A percentile compares a stretch with the other conserved stretches of the same genome.
These are phyloP conservation scores for Neolamprologus longior DNA, from an alignment of 2,113 vertebrate genomes.

Conservation along the genomic window DNA sequence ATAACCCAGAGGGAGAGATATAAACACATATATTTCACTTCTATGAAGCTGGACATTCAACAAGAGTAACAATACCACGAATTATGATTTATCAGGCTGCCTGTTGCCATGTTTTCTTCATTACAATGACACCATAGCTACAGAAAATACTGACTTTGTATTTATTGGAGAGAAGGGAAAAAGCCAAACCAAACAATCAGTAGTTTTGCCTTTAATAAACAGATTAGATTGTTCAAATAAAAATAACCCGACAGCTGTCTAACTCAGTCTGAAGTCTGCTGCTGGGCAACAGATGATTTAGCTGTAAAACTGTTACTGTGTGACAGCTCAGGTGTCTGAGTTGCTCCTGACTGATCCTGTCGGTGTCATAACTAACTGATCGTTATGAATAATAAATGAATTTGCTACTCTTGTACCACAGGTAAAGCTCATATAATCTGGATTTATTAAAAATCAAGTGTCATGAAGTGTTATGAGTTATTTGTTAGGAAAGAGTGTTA, in stretches of 20 bases:
- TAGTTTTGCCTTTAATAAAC: background rate
- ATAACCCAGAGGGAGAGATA: background rate
- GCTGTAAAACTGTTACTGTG: background rate
- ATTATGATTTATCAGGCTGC: background rate
- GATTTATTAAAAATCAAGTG: background rate
- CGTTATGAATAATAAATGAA: background rate
- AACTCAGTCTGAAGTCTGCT: background rate
- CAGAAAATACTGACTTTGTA: background rate
- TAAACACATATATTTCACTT: background rate
- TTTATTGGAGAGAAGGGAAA: background rate
- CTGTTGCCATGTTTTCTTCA: background rate
- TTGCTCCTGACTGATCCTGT: background rate
- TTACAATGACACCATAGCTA: background rate
- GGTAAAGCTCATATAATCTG: background rate
- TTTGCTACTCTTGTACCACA: background rate
- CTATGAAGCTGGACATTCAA: background rate
- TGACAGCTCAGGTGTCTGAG: background rate
- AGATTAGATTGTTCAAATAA: background rate
- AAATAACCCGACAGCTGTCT: background rate
- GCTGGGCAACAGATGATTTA: background rate
- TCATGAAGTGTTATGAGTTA: background rate
- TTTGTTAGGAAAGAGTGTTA: background rate
- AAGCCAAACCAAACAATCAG: background rate
- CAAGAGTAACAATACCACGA: background rate
- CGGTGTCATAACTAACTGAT: background rate